Conservation (phyloP, 2,888 invertebrate genomes). For the Chloroclystis v-ata region DNA sequence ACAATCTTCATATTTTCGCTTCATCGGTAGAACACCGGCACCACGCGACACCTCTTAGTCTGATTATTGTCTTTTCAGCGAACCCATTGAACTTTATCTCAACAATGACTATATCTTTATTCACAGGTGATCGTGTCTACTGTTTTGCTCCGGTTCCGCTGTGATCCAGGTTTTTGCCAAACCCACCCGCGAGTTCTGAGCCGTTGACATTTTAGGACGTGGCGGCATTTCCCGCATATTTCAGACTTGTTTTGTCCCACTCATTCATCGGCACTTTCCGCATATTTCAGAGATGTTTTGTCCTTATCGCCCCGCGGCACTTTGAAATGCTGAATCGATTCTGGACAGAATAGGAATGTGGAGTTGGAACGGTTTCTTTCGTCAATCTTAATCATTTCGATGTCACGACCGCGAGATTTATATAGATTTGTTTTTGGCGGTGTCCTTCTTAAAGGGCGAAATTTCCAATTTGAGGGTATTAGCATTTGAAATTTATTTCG, state of each 20-base stretch:
- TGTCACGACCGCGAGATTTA: conserved; percentile 53
- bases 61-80: too few species aligned
- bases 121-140: neutral
- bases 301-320: conserved; percentile 56
- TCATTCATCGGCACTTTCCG: conserved; percentile 39
- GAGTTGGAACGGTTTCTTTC: conserved; percentile 47
- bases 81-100: too few species aligned
- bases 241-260: conserved; percentile 61
- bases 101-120: too few species aligned
- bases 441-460: conserved; percentile 13
- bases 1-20: too few species aligned
- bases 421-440: conserved; percentile 32
- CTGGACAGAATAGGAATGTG: conserved; percentile 48
- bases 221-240: conserved; percentile 49
- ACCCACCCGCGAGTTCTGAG: conserved; percentile 65
- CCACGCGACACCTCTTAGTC: too few species aligned
- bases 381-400: conserved; percentile 55
- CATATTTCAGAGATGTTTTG: conserved; percentile 63
- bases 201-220: conserved; percentile 54
- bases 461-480: conserved; percentile 18
- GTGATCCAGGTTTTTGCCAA: conserved; percentile 46
- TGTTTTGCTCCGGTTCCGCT: neutral
- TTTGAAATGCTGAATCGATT: conserved; percentile 52
- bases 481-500: conserved; percentile 24
- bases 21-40: too few species aligned